Base-by-base conservation (phyloP, 1,140 invertebrate species). In the Trachymyrmex septentrionalis region DNA sequence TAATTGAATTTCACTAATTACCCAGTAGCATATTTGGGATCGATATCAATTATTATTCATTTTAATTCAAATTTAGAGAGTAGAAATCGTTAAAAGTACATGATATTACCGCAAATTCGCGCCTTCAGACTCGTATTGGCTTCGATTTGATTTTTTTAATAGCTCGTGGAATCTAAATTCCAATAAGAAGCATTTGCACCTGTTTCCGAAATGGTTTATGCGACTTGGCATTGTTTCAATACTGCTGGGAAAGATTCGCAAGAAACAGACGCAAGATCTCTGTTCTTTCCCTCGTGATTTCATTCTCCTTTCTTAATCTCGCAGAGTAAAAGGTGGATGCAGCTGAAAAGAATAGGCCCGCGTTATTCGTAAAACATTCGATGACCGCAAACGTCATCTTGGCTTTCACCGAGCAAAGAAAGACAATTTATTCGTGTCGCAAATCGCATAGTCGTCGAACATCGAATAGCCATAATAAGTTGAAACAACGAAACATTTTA, bases 401-500 rank as follows among this genome's bases (percentile, higher is more conserved):
- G 63, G 27, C 77, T 80, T 80, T 80, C 77, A 80, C 77, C 77
- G 12, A 30, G 24, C 12, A 12, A 67, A 78, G n/a, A 50, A 67
- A 55, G 63, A 80, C 21, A 14, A n/a, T 80, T 44, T 9, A 24
- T 67, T 53, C n/a, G 34, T 30, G 27, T 24, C 14, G 27, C n/a
- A 21, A 67, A 53, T 63, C 57, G 21, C 34, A 9, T 21, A 44
- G 64, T 34, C 30, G 14, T n/a, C 24, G 66, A 44, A 27, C 78
- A 59, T 19, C 53, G 88, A 63, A 88, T 81, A 76, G 63, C 77
- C 88, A 50, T 57, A 4, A 44, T 38, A 44, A 44, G 38, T 44
- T 44, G 64, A 61, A 61, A 57, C n/a, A 81, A 27, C 66, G 73
- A 73, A 55, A 80, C 75, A 87, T 84, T 53, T 44, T 27, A 53